phyloP scores from a whole-genome alignment of 2,797 vertebrate species.

The Chelon auratus region DNA sequence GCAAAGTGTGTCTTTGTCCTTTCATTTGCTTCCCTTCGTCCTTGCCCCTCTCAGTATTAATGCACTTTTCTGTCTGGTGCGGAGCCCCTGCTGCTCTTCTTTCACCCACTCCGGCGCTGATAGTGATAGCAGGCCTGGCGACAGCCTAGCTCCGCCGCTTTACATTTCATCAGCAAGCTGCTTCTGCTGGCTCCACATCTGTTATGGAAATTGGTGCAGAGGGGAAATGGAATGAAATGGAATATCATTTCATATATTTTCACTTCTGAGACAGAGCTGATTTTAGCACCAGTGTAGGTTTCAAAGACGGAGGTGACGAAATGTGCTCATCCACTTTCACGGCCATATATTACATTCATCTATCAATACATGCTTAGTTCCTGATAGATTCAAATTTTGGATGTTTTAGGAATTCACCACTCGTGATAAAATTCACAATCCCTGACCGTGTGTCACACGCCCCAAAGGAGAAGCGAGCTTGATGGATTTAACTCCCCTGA shows the following conservation, averaged over 20 bases:
- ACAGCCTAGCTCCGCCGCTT: constrained; percentile 65
- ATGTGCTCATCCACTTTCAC: constrained; percentile 73
- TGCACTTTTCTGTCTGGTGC: constrained; percentile 39
- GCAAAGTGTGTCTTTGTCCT: constrained; percentile 22
- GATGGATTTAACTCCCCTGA: constrained; percentile 72
- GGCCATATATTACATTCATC: constrained; percentile 74
- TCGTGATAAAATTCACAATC: constrained; percentile 64
- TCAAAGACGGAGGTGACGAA: constrained; percentile 70
- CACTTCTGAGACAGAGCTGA: constrained; percentile 68
- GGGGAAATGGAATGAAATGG: constrained; percentile 76
- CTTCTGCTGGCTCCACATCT: constrained; percentile 79
- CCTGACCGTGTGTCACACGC: constrained; percentile 64
- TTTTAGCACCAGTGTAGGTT: constrained; percentile 66
- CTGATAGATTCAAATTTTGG: constrained; percentile 63
- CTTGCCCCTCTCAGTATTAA: constrained; percentile 28
- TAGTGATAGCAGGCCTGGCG: constrained; percentile 70
- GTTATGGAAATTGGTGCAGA: constrained; percentile 78
- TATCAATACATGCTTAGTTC: constrained; percentile 53
- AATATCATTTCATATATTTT: constrained; percentile 80
- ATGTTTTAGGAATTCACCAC: constrained; percentile 57
- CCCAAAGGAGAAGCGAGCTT: constrained; percentile 65
- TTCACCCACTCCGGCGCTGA: constrained; percentile 65
- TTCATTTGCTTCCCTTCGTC: constrained; percentile 28
- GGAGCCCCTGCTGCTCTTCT: constrained; percentile 58
- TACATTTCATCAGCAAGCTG: constrained; percentile 77